phyloP scores from a whole-genome alignment of 2,113 vertebrate genomes.

The Sinosuthora webbiana region DNA sequence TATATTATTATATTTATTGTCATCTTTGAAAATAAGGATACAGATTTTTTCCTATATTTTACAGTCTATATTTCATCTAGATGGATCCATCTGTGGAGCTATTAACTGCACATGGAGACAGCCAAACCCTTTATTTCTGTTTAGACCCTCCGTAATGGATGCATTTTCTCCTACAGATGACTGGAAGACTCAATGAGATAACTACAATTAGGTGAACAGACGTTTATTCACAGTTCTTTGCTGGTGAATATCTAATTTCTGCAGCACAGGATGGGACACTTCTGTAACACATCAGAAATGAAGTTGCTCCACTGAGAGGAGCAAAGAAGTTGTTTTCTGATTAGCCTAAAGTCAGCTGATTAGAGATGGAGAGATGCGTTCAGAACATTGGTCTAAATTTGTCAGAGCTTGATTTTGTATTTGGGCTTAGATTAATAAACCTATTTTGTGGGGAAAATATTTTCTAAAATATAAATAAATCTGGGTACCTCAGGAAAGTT shows the following conservation, averaged over 20 bases:
- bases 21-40: not conserved
- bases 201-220: not conserved
- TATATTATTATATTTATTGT: not conserved
- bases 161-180: not conserved
- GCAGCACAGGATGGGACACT: not conserved
- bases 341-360: not conserved
- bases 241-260: not conserved
- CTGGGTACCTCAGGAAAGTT: not conserved
- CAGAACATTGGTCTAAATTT: not conserved
- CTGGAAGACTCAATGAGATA: not conserved
- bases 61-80: not conserved
- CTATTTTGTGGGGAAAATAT: not conserved
- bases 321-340: not conserved
- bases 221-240: not conserved
- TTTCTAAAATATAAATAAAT: not conserved
- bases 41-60: not conserved
- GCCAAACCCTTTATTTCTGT: not conserved
- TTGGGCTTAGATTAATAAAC: not conserved
- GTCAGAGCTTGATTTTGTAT: not conserved
- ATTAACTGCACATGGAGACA: not conserved
- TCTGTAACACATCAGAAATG: not conserved
- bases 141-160: not conserved
- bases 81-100: not conserved
- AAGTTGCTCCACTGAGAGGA: not conserved
- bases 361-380: not conserved